Evolutionary conservation across 2,113 vertebrate genomes (phyloP).

Genomic region (Odocoileus hemionus): DNA sequence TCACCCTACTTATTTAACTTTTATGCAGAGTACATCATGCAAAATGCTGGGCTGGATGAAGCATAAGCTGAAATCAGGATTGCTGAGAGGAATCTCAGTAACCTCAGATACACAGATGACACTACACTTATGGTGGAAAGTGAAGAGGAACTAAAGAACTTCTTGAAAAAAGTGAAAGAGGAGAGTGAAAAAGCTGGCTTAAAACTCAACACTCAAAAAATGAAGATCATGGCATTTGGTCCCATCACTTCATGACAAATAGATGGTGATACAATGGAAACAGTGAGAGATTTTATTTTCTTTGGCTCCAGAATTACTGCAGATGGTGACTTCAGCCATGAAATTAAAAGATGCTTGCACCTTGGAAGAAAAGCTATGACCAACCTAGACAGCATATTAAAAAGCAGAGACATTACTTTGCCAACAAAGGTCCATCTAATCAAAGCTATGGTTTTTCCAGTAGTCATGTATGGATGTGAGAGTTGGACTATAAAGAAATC

Average conservation of each 20-base stretch:
- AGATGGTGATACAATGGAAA: background rate
- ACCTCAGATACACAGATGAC: background rate
- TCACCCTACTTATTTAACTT: background rate
- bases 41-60: background rate
- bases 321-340: background rate
- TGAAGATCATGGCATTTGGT: background rate
- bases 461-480: background rate
- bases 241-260: background rate
- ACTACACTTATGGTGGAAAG: background rate
- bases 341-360: background rate
- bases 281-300: background rate
- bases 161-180: background rate
- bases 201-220: background rate
- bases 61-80: background rate
- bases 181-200: background rate
- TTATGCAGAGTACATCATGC: background rate
- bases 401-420: background rate
- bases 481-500: background rate
- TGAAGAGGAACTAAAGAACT: background rate
- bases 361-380: background rate
- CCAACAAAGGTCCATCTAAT: background rate
- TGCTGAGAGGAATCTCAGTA: background rate
- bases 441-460: background rate
- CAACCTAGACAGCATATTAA: background rate
- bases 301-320: background rate